phyloP scores from a whole-genome alignment of 2,888 invertebrate genomes.

The Alcis repandata region DNA sequence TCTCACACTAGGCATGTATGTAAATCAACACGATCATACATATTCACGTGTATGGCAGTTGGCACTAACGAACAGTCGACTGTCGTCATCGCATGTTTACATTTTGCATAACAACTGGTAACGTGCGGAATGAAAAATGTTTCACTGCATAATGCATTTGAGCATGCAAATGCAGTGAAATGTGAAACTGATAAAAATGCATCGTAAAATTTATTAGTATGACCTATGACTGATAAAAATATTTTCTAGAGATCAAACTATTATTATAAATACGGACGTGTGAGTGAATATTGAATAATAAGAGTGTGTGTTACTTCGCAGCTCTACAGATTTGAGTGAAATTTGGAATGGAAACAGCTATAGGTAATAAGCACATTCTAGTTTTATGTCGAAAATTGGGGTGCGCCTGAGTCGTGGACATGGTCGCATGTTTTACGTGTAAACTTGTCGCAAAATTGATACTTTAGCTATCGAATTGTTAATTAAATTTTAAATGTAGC shows the following conservation, averaged over 20 bases:
- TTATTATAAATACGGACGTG: no score
- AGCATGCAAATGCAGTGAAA: constrained; percentile 13
- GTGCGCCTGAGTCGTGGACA: no score
- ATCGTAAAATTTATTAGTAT: not conserved
- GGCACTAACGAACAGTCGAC: constrained; percentile 58
- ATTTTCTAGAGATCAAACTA: not conserved
- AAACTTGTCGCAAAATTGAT: no score
- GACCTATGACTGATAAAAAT: not conserved
- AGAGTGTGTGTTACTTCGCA: no score
- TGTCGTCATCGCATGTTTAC: constrained; percentile 27
- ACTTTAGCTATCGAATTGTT: no score
- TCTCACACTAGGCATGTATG: not conserved
- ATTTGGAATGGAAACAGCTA: no score
- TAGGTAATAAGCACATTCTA: no score
- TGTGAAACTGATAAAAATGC: constrained; percentile 6
- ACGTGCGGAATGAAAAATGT: constrained; percentile 12
- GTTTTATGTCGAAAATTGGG: no score
- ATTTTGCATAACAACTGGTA: constrained; percentile 20
- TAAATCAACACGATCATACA: constrained; percentile 51
- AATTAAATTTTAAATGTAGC: no score
- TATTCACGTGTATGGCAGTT: constrained; percentile 63
- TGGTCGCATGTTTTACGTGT: no score
- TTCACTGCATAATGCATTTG: constrained; percentile 10
- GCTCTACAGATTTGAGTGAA: no score
- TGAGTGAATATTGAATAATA: no score